phyloP scores from a whole-genome alignment of 2,113 vertebrate genomes.

The Manacus vitellinus region DNA sequence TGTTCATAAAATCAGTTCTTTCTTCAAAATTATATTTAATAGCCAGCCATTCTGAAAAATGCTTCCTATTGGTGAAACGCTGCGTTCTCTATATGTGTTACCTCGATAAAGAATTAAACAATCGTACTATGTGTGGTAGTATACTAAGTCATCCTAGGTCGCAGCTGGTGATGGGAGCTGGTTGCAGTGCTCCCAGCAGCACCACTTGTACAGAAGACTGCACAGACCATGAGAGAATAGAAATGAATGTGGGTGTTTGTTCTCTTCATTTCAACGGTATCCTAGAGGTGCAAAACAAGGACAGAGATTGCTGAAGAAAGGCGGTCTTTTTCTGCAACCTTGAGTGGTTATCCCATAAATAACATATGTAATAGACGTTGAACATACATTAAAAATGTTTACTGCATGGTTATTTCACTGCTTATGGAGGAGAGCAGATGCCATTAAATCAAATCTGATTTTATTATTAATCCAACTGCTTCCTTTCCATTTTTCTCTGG shows the following conservation, averaged over 20 bases:
- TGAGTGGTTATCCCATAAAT: not conserved
- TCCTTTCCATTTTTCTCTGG: not conserved
- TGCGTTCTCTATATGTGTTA: not conserved
- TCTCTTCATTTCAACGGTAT: not conserved
- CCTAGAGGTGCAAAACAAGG: constrained; percentile 13
- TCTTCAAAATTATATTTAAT: not conserved
- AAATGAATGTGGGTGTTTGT: constrained; percentile 20
- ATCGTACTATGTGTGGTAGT: not conserved
- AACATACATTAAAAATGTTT: not conserved
- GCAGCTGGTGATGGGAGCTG: not conserved
- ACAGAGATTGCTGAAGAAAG: constrained; percentile 29
- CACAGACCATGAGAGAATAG: constrained; percentile 33
- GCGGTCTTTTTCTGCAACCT: not conserved
- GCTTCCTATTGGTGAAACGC: not conserved
- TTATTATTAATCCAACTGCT: not conserved
- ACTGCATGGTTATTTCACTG: not conserved
- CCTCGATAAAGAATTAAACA: not conserved
- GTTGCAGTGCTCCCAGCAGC: not conserved
- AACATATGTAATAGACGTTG: not conserved
- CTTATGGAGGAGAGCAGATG: not conserved
- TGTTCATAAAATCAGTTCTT: not conserved
- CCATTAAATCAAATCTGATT: not conserved
- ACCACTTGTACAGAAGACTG: not conserved
- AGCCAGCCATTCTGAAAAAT: not conserved
- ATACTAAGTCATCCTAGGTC: not conserved